Conservation (phyloP, 2,113 vertebrate species). For the Nycticryphes semicollaris region DNA sequence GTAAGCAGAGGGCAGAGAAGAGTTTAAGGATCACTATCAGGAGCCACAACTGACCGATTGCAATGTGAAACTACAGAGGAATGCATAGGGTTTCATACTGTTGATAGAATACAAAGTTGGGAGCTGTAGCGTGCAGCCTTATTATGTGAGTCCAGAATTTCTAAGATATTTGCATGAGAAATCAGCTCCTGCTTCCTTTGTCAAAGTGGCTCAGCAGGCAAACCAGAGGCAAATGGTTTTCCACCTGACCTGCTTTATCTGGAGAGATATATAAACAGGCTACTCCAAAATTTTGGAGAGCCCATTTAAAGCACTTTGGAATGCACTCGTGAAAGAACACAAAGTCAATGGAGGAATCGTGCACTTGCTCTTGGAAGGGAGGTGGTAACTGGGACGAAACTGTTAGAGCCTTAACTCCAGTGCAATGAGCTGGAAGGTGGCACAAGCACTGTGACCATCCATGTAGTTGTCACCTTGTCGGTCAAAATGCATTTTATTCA, state of each 20-base stretch:
- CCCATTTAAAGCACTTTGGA: not conserved
- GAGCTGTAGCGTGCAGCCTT: not conserved
- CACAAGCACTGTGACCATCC: fast-evolving
- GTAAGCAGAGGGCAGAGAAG: not conserved
- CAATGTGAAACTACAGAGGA: not conserved
- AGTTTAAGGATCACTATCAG: not conserved
- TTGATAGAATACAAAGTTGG: not conserved
- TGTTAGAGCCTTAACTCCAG: not conserved
- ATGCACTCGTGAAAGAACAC: not conserved
- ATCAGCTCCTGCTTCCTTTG: conserved; percentile 23
- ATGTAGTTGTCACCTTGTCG: fast-evolving
- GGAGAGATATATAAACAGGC: not conserved
- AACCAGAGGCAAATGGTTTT: conserved; percentile 29
- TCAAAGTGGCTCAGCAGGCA: not conserved
- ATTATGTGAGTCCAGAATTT: not conserved
- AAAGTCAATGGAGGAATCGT: not conserved
- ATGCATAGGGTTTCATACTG: not conserved
- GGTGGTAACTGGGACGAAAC: not conserved
- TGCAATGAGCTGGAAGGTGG: not conserved
- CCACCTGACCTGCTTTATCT: conserved; percentile 33
- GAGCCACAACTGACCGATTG: not conserved
- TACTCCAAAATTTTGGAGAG: conserved; percentile 7
- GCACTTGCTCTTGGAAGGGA: not conserved
- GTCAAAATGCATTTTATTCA: not conserved
- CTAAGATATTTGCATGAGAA: conserved; percentile 35